Percentiles rank a stretch among this genome's conserved stretches.
Evolutionary conservation across 2,797 vertebrate genomes (phyloP).

Genomic region (Balearica regulorum): DNA sequence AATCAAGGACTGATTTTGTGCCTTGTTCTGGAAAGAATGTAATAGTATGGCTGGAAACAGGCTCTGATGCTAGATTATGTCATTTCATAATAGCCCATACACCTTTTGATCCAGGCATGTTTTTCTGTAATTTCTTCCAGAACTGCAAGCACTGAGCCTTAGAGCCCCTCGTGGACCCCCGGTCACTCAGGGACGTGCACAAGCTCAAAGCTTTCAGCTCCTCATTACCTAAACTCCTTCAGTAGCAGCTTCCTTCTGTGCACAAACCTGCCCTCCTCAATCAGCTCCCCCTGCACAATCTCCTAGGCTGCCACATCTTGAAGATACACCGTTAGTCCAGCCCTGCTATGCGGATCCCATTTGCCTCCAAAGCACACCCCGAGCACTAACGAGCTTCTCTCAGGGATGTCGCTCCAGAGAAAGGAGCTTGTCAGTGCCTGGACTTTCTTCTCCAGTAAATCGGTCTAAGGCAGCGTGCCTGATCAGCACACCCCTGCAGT

Average conservation of each 20-base stretch:
- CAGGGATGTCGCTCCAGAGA: not conserved
- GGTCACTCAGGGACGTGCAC: not conserved
- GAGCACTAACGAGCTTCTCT: not conserved
- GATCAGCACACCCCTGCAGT: not conserved
- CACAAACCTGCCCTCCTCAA: not conserved
- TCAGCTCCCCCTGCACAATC: not conserved
- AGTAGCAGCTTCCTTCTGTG: not conserved
- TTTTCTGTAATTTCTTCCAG: not conserved
- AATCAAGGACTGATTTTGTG: not conserved
- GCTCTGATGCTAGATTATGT: not conserved
- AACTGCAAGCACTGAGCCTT: not conserved
- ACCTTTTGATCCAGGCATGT: not conserved
- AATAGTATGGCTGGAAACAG: not conserved
- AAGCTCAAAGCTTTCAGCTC: not conserved
- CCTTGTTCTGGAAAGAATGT: not conserved
- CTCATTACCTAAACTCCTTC: not conserved
- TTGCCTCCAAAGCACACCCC: not conserved
- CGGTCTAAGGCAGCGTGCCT: not conserved
- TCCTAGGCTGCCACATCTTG: not conserved
- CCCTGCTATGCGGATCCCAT: rapidly evolving
- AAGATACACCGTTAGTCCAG: rapidly evolving
- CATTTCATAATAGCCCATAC: not conserved
- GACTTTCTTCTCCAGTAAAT: not conserved
- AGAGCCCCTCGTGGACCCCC: rapidly evolving
- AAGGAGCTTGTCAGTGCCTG: not conserved